phyloP scores from a whole-genome alignment of 2,797 vertebrate species.

The Mergus octosetaceus region DNA sequence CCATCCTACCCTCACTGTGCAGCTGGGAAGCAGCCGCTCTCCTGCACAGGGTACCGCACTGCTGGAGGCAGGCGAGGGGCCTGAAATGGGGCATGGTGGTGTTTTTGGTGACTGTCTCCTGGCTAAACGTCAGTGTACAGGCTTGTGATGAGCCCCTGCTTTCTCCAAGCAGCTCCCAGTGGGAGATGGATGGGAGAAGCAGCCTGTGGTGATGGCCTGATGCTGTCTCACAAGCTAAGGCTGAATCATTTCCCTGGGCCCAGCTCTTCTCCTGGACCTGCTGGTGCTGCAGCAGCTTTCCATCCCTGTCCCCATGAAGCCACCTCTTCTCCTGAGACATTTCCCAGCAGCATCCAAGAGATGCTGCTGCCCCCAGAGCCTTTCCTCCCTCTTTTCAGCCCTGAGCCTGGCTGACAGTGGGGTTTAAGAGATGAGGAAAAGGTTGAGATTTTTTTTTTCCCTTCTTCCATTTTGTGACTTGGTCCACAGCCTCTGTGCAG shows the following conservation, averaged over 20 bases:
- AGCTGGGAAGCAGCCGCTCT: not conserved
- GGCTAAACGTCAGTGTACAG: not conserved
- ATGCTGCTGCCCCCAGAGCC: not conserved
- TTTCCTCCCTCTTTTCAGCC: not conserved
- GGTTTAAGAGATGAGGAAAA: not conserved
- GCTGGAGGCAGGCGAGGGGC: not conserved
- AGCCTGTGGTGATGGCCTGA: not conserved
- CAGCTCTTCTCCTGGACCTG: not conserved
- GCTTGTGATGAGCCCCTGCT: not conserved
- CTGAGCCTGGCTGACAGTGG: not conserved
- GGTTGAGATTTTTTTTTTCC: not conserved
- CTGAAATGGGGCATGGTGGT: rapidly evolving
- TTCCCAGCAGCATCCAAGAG: not conserved
- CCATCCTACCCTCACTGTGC: rapidly evolving
- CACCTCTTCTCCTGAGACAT: not conserved
- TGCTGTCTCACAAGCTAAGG: rapidly evolving
- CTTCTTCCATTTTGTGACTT: not conserved
- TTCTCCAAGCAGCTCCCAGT: not conserved
- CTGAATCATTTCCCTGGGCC: not conserved
- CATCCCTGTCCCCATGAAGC: not conserved
- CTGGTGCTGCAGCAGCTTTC: rapidly evolving
- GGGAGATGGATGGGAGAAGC: not conserved
- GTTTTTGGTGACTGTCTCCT: not conserved
- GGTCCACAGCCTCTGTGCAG: not conserved
- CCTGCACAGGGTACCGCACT: not conserved